Percentiles rank a stretch among this genome's conserved stretches.
Evolutionary conservation across 2,797 vertebrate species (phyloP).

Genomic region (Picus viridis): DNA sequence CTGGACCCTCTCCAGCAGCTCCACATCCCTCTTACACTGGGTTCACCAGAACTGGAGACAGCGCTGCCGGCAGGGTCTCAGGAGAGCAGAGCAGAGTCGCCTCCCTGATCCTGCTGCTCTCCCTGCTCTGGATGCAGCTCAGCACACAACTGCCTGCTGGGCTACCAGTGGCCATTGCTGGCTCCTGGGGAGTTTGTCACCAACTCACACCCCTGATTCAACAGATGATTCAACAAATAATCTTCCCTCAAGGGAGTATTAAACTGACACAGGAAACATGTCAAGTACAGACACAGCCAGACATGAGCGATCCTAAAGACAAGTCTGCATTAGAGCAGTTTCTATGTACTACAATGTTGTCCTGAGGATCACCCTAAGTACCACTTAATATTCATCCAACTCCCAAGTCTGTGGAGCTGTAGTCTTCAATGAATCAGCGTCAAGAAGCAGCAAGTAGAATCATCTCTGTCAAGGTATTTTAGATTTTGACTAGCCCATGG

Average conservation of each 20-base stretch:
- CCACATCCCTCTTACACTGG: no score
- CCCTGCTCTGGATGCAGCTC: not conserved
- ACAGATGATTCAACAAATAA: no score
- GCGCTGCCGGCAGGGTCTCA: no score
- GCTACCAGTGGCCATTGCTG: no score
- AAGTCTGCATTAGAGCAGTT: not conserved
- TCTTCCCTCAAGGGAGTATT: not conserved
- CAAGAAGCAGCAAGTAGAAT: not conserved
- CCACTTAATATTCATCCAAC: not conserved
- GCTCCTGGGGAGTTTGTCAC: no score
- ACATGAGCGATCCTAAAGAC: not conserved
- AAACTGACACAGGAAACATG: not conserved
- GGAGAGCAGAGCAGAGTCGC: no score
- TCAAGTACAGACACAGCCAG: not conserved
- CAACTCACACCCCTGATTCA: no score
- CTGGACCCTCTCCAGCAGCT: no score
- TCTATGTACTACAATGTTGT: not conserved
- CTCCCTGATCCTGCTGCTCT: no score
- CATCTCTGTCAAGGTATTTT: not conserved
- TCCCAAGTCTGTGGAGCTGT: accelerated
- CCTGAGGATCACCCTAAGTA: not conserved
- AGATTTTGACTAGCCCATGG: not conserved
- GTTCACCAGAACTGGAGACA: no score
- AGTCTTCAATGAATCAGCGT: not conserved
- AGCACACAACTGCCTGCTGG: no score